These are phyloP conservation scores for Drosophila bipectinata DNA, from an alignment of 1,140 invertebrate genomes.

Conservation along the genomic window DNA sequence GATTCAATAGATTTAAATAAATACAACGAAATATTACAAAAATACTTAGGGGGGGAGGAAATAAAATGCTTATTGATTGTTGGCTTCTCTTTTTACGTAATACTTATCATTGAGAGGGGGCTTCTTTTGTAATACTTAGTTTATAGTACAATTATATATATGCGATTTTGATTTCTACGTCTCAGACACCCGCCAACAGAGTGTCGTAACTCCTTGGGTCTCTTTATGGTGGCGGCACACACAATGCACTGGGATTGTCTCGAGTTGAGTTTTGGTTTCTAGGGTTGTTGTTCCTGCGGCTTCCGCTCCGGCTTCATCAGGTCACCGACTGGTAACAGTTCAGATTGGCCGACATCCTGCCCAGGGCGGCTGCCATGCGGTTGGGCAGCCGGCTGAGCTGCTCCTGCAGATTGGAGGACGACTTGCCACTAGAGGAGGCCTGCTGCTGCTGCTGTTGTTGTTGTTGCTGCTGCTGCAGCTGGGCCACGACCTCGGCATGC, in stretches of 20 bases:
- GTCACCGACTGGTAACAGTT: constrained; percentile 65
- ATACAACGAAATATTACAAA: constrained; percentile 66
- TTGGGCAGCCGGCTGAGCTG: constrained; percentile 64
- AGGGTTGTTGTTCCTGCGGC: constrained; percentile 9
- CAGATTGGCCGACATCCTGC: constrained; percentile 68
- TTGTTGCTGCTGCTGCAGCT: constrained; percentile 41
- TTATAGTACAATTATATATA: constrained; percentile 47
- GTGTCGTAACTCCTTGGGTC: neutral
- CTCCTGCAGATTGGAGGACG: constrained; percentile 27
- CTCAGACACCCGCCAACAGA: neutral
- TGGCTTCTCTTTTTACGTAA: constrained; percentile 19
- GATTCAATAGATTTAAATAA: constrained; percentile 51
- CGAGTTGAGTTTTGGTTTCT: constrained; percentile 49
- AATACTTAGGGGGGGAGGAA: constrained; percentile 48
- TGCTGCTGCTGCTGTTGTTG: neutral
- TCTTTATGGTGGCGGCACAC: constrained; percentile 47
- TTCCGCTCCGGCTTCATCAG: constrained; percentile 11
- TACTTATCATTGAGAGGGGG: constrained; percentile 44
- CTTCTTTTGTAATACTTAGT: constrained; percentile 47
- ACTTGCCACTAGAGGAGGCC: constrained; percentile 13
- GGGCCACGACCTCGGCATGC: constrained; percentile 66
- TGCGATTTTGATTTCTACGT: constrained; percentile 28
- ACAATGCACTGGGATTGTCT: constrained; percentile 79
- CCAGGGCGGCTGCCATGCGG: constrained; percentile 57
- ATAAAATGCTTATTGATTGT: constrained; percentile 45